phyloP scores from a whole-genome alignment of 2,888 invertebrate genomes.

The Phrixothrix hirtus region DNA sequence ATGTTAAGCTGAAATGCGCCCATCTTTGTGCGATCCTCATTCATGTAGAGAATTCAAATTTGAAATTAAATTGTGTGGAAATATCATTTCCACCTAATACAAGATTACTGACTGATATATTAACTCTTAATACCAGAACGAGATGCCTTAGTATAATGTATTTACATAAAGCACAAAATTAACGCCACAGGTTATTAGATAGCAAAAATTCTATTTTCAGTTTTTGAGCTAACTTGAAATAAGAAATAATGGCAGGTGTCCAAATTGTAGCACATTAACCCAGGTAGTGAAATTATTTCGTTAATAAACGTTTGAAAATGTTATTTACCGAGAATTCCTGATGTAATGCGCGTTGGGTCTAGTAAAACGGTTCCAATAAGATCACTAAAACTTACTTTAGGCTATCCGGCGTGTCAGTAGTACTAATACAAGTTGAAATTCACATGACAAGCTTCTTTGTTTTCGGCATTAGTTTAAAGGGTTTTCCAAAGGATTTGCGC shows the following conservation, averaged over 20 bases:
- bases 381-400: no score
- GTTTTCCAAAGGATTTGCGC: no score
- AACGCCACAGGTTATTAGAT: slow-evolving; percentile 3
- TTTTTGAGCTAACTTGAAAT: background rate
- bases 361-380: no score
- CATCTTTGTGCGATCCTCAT: background rate
- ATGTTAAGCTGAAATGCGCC: no score
- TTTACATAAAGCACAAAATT: slow-evolving; percentile 1
- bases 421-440: no score
- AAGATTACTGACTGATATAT: background rate
- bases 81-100: background rate
- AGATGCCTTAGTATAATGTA: background rate
- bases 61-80: background rate
- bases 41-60: background rate
- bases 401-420: no score
- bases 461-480: no score
- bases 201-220: background rate
- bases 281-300: slow-evolving; percentile 7
- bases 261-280: background rate
- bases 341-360: no score
- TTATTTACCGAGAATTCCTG: slow-evolving; percentile 9
- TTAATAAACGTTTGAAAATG: slow-evolving; percentile 17
- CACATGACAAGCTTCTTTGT: no score
- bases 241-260: slow-evolving; percentile 1
- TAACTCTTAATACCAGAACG: background rate